Percentiles rank a stretch among this genome's conserved stretches.
Conservation (phyloP, 2,797 vertebrate genomes). For the Benthosema pterotum region DNA sequence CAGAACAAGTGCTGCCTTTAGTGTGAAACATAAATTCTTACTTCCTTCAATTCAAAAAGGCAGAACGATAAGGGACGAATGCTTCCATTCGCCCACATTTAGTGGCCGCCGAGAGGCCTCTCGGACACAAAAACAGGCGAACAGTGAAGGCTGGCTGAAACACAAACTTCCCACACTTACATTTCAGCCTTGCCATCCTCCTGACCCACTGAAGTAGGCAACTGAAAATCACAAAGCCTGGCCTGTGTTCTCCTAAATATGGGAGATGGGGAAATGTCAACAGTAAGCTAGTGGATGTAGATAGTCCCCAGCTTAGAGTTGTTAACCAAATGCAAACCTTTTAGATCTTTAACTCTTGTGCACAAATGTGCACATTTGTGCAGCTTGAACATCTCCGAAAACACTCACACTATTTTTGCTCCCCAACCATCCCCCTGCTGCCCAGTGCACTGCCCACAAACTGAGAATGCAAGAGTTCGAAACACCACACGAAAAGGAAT, state of each 20-base stretch:
- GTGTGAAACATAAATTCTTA: conserved; percentile 32
- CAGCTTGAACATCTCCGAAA: not conserved
- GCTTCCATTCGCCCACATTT: conserved; percentile 34
- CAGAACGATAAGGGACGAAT: conserved; percentile 16
- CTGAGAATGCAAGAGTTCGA: conserved; percentile 42
- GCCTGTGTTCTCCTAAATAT: not conserved
- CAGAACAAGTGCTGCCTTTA: conserved; percentile 32
- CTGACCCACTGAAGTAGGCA: not conserved
- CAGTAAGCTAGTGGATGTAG: too few species aligned
- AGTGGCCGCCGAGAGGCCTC: conserved; percentile 20
- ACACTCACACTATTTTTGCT: conserved; percentile 57
- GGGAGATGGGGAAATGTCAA: not conserved
- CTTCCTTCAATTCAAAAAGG: conserved; percentile 25
- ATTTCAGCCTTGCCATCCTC: conserved; percentile 26
- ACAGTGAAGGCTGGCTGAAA: conserved; percentile 10
- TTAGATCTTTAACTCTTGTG: too few species aligned
- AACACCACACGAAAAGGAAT: conserved; percentile 67
- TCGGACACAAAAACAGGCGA: not conserved
- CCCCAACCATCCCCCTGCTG: conserved; percentile 47
- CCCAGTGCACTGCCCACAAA: conserved; percentile 25
- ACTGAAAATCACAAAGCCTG: not conserved
- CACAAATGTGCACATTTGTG: too few species aligned
- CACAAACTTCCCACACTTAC: conserved; percentile 32
- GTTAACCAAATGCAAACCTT: too few species aligned
- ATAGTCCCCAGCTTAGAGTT: too few species aligned